Base-by-base conservation (phyloP, 2,888 invertebrate species). In the Microdon myrmicae region DNA sequence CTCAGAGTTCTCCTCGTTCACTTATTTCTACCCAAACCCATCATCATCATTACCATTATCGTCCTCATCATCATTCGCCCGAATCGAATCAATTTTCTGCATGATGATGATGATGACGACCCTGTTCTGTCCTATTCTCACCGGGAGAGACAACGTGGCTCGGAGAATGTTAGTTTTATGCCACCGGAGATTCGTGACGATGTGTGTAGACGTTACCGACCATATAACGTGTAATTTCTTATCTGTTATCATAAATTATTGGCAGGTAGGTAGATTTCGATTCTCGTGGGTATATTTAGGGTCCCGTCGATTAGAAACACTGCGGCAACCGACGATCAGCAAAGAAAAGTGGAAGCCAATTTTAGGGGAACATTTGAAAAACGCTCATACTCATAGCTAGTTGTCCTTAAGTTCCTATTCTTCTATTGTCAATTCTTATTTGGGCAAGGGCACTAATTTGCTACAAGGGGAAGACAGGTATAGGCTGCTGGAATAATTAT, bases 181-280 rank as follows among this genome's bases (percentile, higher is more conserved):
- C 31, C 9, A 58, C 28, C 49, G 32, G 53, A 54, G 31, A 54
- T 35, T 13, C 34, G 43, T 37, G 14, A 20, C 54, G 60, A 56
- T 56, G 61, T 39, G 45, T 56, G 61, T 56, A 51, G 49, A 26
- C 12, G 56, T 51, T 51, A 37, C 39, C n/a, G 20, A 29, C 19
- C 17, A 28, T 23, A 34, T 23, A 39, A 61, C 56, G 49, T 45
- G 35, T 56, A 43, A 64, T 56, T 47, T 47, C 45, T 41, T 64
- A 56, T 64, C 45, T 64, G n/a, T 56, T 41, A 64, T 64, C 51
- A 56, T 64, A 56, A 64, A 56, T 64, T 64, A 64, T 56, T 56
- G 61, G 25, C 61, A 64, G 61, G 61, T 64, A 64, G 51, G 26
- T 20, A 44, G 45, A 51, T 44, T 44, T 8, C 44, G 45, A 48